A percentile compares a stretch with the other conserved stretches of the same genome.
Evolutionary conservation across 2,888 invertebrate species (phyloP).

Genomic region (Arrhopalites spinosus): DNA sequence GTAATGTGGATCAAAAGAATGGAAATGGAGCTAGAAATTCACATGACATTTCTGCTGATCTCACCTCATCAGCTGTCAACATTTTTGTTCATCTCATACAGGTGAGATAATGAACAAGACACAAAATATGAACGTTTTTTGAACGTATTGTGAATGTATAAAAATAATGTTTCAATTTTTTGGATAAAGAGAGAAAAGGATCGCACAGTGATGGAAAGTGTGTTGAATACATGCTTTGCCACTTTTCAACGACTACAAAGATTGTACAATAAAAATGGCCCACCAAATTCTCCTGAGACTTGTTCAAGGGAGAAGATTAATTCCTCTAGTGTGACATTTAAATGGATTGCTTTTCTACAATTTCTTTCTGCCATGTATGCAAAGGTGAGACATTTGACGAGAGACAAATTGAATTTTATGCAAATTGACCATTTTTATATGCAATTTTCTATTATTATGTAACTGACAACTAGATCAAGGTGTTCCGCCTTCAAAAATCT

Average conservation of each 20-base stretch:
- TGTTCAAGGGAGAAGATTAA: not conserved
- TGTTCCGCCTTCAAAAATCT: slow-evolving; percentile 47
- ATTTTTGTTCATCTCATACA: slow-evolving; percentile 85
- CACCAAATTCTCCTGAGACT: slow-evolving; percentile 13
- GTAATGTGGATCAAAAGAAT: too few species aligned
- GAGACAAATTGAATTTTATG: not conserved
- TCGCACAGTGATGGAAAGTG: slow-evolving; percentile 85
- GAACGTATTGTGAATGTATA: not conserved
- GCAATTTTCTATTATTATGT: too few species aligned
- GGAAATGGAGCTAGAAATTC: not conserved
- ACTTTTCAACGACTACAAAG: slow-evolving; percentile 49
- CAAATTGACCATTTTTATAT: not conserved
- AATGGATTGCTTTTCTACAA: slow-evolving; percentile 50
- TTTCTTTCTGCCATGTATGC: slow-evolving; percentile 51
- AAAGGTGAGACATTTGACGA: slow-evolving; percentile 20
- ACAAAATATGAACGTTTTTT: too few species aligned
- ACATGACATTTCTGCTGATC: slow-evolving; percentile 69
- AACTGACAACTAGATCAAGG: slow-evolving; percentile 43
- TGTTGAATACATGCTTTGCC: slow-evolving; percentile 76
- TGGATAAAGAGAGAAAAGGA: slow-evolving; percentile 72
- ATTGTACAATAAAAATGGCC: not conserved
- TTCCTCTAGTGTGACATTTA: not conserved
- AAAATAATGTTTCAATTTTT: not conserved
- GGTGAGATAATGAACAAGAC: slow-evolving; percentile 57
- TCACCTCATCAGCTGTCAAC: slow-evolving; percentile 81